Percentiles rank a stretch among this genome's conserved stretches.
Evolutionary conservation across 1,140 invertebrate species (phyloP).

Genomic region (Aleiodes sp.): DNA sequence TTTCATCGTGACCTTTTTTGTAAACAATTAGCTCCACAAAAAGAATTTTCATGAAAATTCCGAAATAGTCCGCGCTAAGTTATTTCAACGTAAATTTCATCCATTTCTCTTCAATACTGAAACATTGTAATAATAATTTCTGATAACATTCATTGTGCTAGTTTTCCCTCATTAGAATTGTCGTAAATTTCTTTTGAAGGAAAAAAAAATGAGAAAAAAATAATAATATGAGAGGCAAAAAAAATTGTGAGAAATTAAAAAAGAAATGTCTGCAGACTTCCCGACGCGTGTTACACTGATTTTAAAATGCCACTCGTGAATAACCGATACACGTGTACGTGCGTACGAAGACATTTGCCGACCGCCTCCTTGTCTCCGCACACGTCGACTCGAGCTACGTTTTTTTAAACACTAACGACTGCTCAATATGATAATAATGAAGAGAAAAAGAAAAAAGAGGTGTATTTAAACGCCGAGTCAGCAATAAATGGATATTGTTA

Average conservation of each 20-base stretch:
- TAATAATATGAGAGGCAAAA: background rate
- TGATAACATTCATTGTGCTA: too few relatives aligned
- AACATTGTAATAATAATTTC: too few relatives aligned
- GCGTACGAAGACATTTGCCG: constrained; percentile 18
- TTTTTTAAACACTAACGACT: background rate
- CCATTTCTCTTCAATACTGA: too few relatives aligned
- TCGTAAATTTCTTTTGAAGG: too few relatives aligned
- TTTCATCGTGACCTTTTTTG: too few relatives aligned
- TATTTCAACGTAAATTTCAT: too few relatives aligned
- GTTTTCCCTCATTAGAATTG: background rate
- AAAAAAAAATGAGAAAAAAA: too few relatives aligned
- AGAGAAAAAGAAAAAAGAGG: background rate
- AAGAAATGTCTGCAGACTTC: background rate
- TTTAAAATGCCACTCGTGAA: constrained; percentile 30
- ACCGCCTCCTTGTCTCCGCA: background rate
- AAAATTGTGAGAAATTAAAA: background rate
- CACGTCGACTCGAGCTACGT: constrained; percentile 19
- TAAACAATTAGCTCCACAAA: too few relatives aligned
- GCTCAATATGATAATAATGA: background rate
- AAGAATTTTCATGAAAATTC: too few relatives aligned
- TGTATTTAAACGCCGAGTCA: background rate
- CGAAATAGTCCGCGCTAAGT: too few relatives aligned
- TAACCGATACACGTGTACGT: constrained; percentile 27
- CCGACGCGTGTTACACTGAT: background rate
- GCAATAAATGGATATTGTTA: background rate